These are phyloP conservation scores for Balaenoptera acutorostrata DNA, from an alignment of 2,113 vertebrate genomes.

Conservation along the genomic window DNA sequence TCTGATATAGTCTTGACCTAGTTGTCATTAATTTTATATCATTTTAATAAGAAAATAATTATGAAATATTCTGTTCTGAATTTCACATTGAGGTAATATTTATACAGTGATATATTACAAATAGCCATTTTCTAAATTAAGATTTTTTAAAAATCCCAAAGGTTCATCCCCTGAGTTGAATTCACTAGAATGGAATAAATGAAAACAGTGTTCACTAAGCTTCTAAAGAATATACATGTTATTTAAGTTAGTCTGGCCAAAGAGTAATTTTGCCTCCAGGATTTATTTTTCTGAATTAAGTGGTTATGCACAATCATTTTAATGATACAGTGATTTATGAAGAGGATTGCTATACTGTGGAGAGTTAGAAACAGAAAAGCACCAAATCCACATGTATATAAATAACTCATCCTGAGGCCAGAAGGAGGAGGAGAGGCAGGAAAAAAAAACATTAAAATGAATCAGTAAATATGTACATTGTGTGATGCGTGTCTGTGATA, in stretches of 20 bases:
- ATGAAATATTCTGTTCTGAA: conserved; percentile 60
- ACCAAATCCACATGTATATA: neutral
- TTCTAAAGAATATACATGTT: conserved; percentile 59
- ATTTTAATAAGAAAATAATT: conserved; percentile 66
- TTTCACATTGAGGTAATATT: conserved; percentile 57
- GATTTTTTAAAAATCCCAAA: conserved; percentile 48
- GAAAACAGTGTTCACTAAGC: conserved; percentile 55
- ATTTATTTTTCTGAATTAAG: conserved; percentile 69
- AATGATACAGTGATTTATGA: neutral
- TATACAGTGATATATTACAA: conserved; percentile 67
- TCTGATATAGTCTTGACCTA: conserved; percentile 53
- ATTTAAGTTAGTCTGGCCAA: conserved; percentile 62
- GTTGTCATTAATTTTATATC: conserved; percentile 47
- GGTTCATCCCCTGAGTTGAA: conserved; percentile 62
- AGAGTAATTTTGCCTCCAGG: conserved; percentile 66
- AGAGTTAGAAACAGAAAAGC: neutral
- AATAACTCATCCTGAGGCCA: neutral
- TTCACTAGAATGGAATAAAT: conserved; percentile 67
- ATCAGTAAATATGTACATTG: neutral
- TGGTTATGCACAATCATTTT: neutral
- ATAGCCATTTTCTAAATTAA: conserved; percentile 66
- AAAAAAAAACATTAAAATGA: neutral
- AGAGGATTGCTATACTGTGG: neutral
- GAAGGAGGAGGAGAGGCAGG: neutral
- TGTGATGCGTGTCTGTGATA: accelerated